These are phyloP conservation scores for Varanus komodoensis DNA, from an alignment of 2,113 vertebrate species.

Conservation along the genomic window DNA sequence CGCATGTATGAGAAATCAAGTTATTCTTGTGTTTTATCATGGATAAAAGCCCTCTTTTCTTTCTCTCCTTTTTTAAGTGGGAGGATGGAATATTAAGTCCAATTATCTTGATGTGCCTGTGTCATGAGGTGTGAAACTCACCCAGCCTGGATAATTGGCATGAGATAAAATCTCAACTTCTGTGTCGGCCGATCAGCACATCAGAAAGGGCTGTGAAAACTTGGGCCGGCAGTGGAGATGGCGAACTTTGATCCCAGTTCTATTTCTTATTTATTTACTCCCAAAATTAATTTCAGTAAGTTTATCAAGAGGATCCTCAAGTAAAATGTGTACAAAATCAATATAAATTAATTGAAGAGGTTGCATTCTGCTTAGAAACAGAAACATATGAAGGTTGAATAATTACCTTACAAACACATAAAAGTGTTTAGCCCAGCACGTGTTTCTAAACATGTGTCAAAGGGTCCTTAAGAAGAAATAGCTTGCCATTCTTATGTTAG, in stretches of 20 bases:
- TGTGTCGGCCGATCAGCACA: too few relatives aligned
- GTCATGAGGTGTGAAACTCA: background rate
- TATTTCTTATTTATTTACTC: background rate
- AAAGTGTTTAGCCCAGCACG: too few relatives aligned
- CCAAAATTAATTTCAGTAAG: background rate
- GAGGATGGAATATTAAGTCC: background rate
- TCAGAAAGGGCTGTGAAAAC: background rate
- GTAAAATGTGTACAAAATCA: background rate
- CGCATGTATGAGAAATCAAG: background rate
- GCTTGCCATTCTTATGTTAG: too few relatives aligned
- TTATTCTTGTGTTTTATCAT: slow-evolving; percentile 1
- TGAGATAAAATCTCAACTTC: background rate
- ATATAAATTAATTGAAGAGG: background rate
- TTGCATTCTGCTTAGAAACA: background rate
- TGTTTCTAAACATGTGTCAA: too few relatives aligned
- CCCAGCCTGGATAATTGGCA: background rate
- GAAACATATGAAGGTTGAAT: too few relatives aligned
- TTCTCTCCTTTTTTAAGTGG: background rate
- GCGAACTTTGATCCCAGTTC: background rate
- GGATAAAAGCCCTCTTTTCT: background rate
- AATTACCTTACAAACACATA: too few relatives aligned
- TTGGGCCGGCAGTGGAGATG: background rate
- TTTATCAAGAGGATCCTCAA: background rate
- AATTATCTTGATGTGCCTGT: background rate
- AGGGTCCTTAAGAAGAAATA: too few relatives aligned